phyloP scores from a whole-genome alignment of 1,140 invertebrate genomes.

The Euwallacea fornicatus region DNA sequence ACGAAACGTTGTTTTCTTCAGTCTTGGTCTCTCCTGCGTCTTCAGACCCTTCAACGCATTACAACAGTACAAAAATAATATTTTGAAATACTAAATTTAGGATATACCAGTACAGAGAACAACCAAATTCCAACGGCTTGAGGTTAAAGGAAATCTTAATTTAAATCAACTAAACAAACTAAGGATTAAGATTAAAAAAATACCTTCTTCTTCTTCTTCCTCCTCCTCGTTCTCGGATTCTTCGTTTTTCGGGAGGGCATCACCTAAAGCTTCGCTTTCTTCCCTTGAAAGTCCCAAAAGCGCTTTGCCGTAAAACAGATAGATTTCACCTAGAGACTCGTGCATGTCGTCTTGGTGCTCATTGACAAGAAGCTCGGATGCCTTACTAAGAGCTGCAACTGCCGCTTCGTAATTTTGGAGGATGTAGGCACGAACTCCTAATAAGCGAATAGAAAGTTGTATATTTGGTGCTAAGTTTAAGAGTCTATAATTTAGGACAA shows the following conservation, averaged over 20 bases:
- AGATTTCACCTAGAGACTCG: conserved; percentile 77
- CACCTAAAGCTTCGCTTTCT: conserved; percentile 77
- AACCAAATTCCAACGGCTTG: conserved; percentile 37
- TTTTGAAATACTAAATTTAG: too few species aligned
- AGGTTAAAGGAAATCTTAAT: conserved; percentile 24
- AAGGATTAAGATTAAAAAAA: neutral
- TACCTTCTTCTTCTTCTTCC: conserved; percentile 1
- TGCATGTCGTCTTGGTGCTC: conserved; percentile 75
- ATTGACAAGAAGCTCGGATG: conserved; percentile 69
- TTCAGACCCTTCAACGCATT: conserved; percentile 32
- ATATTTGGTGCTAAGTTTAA: neutral
- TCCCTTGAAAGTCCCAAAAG: conserved; percentile 78
- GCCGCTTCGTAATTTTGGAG: conserved; percentile 78
- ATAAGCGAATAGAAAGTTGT: conserved; percentile 1
- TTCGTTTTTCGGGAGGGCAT: conserved; percentile 48
- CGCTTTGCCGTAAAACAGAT: conserved; percentile 67
- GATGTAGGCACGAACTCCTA: conserved; percentile 74
- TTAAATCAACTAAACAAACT: neutral
- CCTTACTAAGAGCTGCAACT: conserved; percentile 73
- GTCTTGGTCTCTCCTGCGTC: conserved; percentile 51
- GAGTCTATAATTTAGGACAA: neutral
- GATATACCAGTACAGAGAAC: too few species aligned
- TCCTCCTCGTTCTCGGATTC: conserved; percentile 42
- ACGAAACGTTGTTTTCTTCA: conserved; percentile 47
- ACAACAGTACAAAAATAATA: too few species aligned